A percentile compares a stretch with the other conserved stretches of the same genome.
phyloP scores from a whole-genome alignment of 2,113 vertebrate species.

The Scatophagus argus region DNA sequence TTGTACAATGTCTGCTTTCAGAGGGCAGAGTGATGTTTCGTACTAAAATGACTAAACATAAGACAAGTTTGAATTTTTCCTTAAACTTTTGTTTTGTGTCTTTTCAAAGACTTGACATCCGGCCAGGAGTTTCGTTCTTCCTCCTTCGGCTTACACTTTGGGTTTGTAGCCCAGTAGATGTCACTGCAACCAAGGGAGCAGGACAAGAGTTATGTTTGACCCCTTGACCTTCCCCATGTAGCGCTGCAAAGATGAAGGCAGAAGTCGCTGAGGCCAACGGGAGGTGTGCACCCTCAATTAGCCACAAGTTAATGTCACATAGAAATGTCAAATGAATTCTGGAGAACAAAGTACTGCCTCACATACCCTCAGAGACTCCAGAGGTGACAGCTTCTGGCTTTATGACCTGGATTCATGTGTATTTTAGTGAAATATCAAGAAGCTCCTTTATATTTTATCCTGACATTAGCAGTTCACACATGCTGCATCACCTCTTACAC shows the following conservation, averaged over 20 bases:
- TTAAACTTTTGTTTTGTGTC: conserved; percentile 27
- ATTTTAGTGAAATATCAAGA: conserved; percentile 1
- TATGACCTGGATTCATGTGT: conserved; percentile 14
- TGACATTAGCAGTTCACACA: neutral
- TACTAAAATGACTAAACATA: conserved; percentile 68
- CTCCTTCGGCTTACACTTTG: conserved; percentile 4
- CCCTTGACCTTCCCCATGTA: conserved; percentile 57
- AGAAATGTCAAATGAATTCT: conserved; percentile 61
- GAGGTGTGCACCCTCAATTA: conserved; percentile 55
- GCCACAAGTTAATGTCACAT: conserved; percentile 59
- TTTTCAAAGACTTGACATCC: conserved; percentile 9
- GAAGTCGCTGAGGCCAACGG: conserved; percentile 43
- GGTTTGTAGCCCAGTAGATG: conserved; percentile 82
- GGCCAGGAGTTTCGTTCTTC: neutral
- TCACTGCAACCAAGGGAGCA: conserved; percentile 81
- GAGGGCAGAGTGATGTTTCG: conserved; percentile 67
- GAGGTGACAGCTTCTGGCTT: neutral
- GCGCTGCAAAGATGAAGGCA: conserved; percentile 36
- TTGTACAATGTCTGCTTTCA: conserved; percentile 64
- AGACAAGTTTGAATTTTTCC: conserved; percentile 23
- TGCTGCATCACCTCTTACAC: conserved; percentile 4
- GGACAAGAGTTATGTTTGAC: conserved; percentile 63
- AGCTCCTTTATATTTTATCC: conserved; percentile 23
- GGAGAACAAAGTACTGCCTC: conserved; percentile 36
- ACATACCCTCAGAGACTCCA: conserved; percentile 5